A percentile compares a stretch with the other conserved stretches of the same genome.
These are phyloP conservation scores for Calliphora vomitoria DNA, from an alignment of 2,888 invertebrate genomes.

Conservation along the genomic window DNA sequence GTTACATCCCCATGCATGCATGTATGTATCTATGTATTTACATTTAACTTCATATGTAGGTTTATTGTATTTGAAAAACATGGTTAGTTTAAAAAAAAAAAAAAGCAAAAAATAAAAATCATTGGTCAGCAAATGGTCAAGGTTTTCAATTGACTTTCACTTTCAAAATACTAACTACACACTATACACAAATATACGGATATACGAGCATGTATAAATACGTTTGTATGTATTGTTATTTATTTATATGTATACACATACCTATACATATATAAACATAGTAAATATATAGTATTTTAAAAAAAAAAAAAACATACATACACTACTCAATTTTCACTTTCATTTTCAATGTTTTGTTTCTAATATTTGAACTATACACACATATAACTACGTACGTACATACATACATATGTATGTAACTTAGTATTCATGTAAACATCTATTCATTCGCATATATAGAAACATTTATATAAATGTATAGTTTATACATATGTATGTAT, in stretches of 20 bases:
- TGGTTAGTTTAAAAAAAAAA: slow-evolving; percentile 50
- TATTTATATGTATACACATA: neutral
- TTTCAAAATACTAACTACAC: slow-evolving; percentile 76
- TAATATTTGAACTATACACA: slow-evolving; percentile 57
- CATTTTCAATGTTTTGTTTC: slow-evolving; percentile 72
- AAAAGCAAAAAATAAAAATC: slow-evolving; percentile 46
- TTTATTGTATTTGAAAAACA: slow-evolving; percentile 67
- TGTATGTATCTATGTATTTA: slow-evolving; percentile 7
- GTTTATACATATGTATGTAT: slow-evolving; percentile 15
- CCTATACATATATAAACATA: neutral
- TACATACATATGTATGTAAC: neutral
- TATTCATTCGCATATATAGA: neutral
- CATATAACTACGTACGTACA: neutral
- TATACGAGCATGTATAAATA: neutral
- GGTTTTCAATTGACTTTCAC: slow-evolving; percentile 84
- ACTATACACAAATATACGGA: slow-evolving; percentile 30
- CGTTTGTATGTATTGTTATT: slow-evolving; percentile 4
- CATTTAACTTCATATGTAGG: slow-evolving; percentile 51
- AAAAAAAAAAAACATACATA: slow-evolving; percentile 25
- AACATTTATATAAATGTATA: neutral
- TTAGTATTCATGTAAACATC: neutral
- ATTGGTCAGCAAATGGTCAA: slow-evolving; percentile 81
- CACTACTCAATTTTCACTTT: slow-evolving; percentile 71
- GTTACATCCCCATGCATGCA: neutral
- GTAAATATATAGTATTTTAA: neutral